Base-by-base conservation (phyloP, 2,113 vertebrate genomes). In the Acanthochromis polyacanthus region DNA sequence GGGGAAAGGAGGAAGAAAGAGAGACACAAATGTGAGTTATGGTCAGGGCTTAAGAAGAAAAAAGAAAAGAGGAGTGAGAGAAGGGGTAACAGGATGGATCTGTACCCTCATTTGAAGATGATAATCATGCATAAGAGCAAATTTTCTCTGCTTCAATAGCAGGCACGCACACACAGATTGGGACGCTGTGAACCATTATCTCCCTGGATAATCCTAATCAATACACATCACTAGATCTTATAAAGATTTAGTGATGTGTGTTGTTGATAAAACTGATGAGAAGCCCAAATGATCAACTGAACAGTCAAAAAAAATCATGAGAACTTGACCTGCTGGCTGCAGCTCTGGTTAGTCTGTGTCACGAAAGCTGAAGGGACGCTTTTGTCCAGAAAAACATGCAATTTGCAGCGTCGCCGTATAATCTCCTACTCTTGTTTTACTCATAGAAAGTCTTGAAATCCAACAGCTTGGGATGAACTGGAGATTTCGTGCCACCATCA, bases 401-500 rank as follows among this genome's bases (percentile, higher is more conserved):
- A 51, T n/a, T n/a, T 45, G 23, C n/a, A n/a, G 10, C 30, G 8
- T 77, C 56, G 40, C n/a, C 11, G 53, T 56, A 53, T 43, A 48
- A 36, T 22, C 20, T 22, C 4, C 20, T 23, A 19, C 8, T 55
- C 43, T 53, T 28, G 6, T 19, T 28, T 16, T 8, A 20, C 45
- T 69, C 23, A 17, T 63, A 28, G 22, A 70, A 65, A 58, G 50
- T 25, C 25, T 53, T 56, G 2, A 32, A 81, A 43, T 46, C 7
- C 12, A 43, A 75, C 8, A 38, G 14, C 61, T 62, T 1, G 4
- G 1, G 28, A 32, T 36, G 53, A 71, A 68, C 48, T 22, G 36
- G 38, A 58, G 50, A 76, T 72, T 78, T 53, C 23, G 43, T 65
- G 73, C 67, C 67, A 71, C 72, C 20, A 38, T 40, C 68, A 71